Conservation (phyloP, 2,113 vertebrate species). For the Delphinus delphis region DNA sequence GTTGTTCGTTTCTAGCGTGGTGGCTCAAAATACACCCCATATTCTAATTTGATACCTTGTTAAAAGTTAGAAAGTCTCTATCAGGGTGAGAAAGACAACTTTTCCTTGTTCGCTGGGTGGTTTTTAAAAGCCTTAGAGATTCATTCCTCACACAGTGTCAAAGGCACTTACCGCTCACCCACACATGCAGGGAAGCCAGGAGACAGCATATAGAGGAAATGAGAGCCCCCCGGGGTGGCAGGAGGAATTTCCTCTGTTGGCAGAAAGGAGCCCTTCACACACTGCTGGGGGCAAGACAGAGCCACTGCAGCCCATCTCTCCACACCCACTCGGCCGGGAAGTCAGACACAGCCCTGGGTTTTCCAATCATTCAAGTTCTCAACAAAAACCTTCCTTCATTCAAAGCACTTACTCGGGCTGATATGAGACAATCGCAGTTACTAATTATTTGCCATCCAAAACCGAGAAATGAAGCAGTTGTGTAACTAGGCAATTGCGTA, state of each 20-base stretch:
- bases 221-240: neutral
- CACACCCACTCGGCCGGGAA: neutral
- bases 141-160: slow-evolving; percentile 55
- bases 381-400: slow-evolving; percentile 35
- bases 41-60: slow-evolving; percentile 53
- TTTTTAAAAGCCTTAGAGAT: slow-evolving; percentile 61
- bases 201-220: slow-evolving; percentile 36
- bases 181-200: slow-evolving; percentile 36
- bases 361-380: neutral
- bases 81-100: slow-evolving; percentile 50
- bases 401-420: neutral
- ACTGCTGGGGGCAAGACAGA: neutral
- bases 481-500: neutral
- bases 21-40: neutral
- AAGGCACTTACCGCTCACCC: slow-evolving; percentile 28
- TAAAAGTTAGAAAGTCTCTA: slow-evolving; percentile 65
- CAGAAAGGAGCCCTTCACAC: neutral
- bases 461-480: neutral
- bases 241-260: neutral
- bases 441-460: neutral
- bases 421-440: neutral
- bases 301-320: neutral
- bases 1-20: neutral
- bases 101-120: slow-evolving; percentile 55
- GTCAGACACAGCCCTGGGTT: neutral